These are phyloP conservation scores for Aphodius sticticus DNA, from an alignment of 2,888 invertebrate genomes.

Conservation along the genomic window DNA sequence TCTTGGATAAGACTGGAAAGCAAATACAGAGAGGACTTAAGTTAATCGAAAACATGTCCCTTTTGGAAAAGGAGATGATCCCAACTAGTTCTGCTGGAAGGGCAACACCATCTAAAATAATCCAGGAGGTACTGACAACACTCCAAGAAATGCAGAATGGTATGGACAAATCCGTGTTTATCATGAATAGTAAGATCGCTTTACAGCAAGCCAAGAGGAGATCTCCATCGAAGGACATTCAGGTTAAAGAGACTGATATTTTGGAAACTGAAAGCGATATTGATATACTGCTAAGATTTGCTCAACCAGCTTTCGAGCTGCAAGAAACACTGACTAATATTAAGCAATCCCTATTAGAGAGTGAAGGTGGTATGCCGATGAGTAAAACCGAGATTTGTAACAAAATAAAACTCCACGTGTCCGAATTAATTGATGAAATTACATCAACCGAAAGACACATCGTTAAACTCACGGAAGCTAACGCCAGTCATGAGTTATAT, in stretches of 20 bases:
- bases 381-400: slow-evolving; percentile 50
- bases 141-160: slow-evolving; percentile 68
- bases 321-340: slow-evolving; percentile 58
- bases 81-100: slow-evolving; percentile 54
- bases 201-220: slow-evolving; percentile 38
- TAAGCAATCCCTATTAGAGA: slow-evolving; percentile 41
- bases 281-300: slow-evolving; percentile 52
- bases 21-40: slow-evolving; percentile 66
- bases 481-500: slow-evolving; percentile 55
- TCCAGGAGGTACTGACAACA: slow-evolving; percentile 64
- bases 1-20: slow-evolving; percentile 68
- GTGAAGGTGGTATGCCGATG: slow-evolving; percentile 46
- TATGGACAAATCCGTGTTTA: slow-evolving; percentile 57
- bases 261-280: slow-evolving; percentile 48
- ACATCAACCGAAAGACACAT: slow-evolving; percentile 53
- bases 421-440: slow-evolving; percentile 52
- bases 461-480: slow-evolving; percentile 51
- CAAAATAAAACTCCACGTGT: slow-evolving; percentile 51
- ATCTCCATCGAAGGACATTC: slow-evolving; percentile 33
- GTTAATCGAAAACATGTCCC: slow-evolving; percentile 63
- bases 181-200: slow-evolving; percentile 43
- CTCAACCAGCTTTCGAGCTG: slow-evolving; percentile 59
- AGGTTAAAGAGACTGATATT: slow-evolving; percentile 45
- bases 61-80: slow-evolving; percentile 60
- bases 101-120: slow-evolving; percentile 58